Percentiles rank a stretch among this genome's conserved stretches.
phyloP scores from a whole-genome alignment of 2,797 vertebrate genomes.

The Nyctalus aviator region DNA sequence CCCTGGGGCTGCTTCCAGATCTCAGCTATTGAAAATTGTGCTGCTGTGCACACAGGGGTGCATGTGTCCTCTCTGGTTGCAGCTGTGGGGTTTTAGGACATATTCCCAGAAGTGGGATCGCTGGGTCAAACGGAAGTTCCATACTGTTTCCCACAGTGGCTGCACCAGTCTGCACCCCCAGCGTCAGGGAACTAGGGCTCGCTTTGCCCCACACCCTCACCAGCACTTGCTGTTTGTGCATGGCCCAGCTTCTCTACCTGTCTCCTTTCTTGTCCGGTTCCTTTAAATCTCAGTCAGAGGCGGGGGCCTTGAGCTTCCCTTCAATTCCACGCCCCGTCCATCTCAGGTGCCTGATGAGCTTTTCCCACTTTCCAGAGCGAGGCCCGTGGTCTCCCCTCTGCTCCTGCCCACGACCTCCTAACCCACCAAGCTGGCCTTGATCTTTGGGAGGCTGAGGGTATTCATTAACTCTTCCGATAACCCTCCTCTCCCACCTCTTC shows the following conservation, averaged over 20 bases:
- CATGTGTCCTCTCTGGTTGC: too few relatives aligned
- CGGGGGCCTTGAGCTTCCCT: neutral
- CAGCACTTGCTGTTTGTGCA: too few relatives aligned
- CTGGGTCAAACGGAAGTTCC: too few relatives aligned
- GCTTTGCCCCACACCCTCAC: too few relatives aligned
- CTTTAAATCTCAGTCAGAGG: neutral
- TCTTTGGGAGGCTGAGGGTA: neutral
- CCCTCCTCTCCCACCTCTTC: neutral
- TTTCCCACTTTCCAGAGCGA: neutral
- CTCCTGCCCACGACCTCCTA: neutral
- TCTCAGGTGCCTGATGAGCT: neutral
- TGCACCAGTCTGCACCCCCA: too few relatives aligned
- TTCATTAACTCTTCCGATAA: conserved; percentile 70
- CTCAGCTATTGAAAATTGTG: too few relatives aligned
- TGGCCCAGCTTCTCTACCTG: neutral
- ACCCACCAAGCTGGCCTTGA: neutral
- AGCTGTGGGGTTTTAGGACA: too few relatives aligned
- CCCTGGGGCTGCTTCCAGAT: too few relatives aligned
- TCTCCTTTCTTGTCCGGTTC: neutral
- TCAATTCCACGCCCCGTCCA: fast-evolving
- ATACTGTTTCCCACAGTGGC: too few relatives aligned
- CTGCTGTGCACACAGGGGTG: too few relatives aligned
- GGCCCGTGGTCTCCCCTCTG: neutral
- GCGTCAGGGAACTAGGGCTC: too few relatives aligned
- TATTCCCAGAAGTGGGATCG: too few relatives aligned